Base-by-base conservation (phyloP, 1,140 invertebrate species). In the Cataglyphis hispanica region DNA sequence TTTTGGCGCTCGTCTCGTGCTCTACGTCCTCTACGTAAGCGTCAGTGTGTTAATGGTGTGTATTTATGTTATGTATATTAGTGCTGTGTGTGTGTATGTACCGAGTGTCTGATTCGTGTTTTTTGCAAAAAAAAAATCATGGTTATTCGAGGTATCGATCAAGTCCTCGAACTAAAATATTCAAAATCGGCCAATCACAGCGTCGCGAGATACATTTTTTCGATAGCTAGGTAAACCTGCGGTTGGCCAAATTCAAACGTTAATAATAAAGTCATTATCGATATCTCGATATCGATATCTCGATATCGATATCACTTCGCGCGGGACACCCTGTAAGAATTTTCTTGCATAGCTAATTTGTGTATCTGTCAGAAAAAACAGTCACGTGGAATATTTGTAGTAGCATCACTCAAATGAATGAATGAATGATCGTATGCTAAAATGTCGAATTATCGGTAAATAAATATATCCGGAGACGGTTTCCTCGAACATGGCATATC, bases 1-100 rank as follows among this genome's bases (percentile, higher is more conserved):
- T 25, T 76, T 76, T 81, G 72, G 75, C 76, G 87, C 75, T 81
- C 70, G 53, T 60, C 86, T 87, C 76, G 85, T 74, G 76, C 53
- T 56, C 27, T 10, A 16, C 37, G 16, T 10, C n/a, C n/a, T n/a
- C n/a, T n/a, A n/a, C n/a, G n/a, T n/a, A 7, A 6, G 19, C 27
- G 16, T 13, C 1, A 2, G 13, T 13, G 11, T 46, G 43, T 46
- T n/a, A n/a, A n/a, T n/a, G n/a, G 43, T 13, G 43, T 46, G 43
- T 46, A 11, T 46, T 2, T 46, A 3, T 46, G 13, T 46, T 46
- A 11, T 46, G 43, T 16, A 13, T 16, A 43, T 2, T 46, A 40
- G 7, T 8, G 37, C 37, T 40, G 37, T 7, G 37, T 58, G 22
- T 60, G n/a, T 10, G 56, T 22, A 10, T 60, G 8, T 25, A 60